Percentiles rank a stretch among this genome's conserved stretches.
phyloP scores from a whole-genome alignment of 2,797 vertebrate species.

The Lacerta bilineata region DNA sequence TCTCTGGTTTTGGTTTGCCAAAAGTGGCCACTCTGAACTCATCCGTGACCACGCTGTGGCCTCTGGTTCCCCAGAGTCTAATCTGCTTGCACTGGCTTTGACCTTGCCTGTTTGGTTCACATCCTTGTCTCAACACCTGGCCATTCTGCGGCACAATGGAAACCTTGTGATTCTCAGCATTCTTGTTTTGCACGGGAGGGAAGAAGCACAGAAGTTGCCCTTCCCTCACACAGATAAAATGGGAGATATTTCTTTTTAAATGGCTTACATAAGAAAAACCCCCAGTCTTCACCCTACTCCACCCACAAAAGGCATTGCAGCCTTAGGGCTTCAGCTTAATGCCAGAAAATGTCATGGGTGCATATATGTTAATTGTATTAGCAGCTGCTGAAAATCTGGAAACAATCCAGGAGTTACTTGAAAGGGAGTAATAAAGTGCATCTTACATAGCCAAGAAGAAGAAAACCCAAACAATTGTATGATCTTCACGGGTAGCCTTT shows the following conservation, averaged over 20 bases:
- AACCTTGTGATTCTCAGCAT: not conserved
- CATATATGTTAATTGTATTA: conserved; percentile 21
- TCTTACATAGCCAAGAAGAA: not conserved
- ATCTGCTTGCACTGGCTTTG: not conserved
- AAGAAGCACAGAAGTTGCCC: not conserved
- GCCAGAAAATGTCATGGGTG: conserved; percentile 7
- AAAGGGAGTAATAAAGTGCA: not conserved
- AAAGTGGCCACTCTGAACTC: not conserved
- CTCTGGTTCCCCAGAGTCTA: not conserved
- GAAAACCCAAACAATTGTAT: not conserved
- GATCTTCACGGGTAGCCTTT: conserved; percentile 8
- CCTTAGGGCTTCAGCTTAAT: not conserved
- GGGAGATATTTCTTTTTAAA: not conserved
- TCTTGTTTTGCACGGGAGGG: not conserved
- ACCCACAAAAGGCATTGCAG: not conserved
- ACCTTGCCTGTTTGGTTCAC: not conserved
- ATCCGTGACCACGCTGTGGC: not conserved
- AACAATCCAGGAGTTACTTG: conserved; percentile 28
- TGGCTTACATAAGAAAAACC: not conserved
- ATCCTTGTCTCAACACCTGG: not conserved
- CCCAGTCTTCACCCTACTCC: not conserved
- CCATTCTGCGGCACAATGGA: not conserved
- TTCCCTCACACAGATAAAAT: not conserved
- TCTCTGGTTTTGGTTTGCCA: too few relatives aligned
- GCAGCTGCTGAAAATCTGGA: conserved; percentile 21